Evolutionary conservation across 2,113 vertebrate species (phyloP), one percentile per base, ranked within the genome.

Genomic region (Ptilonorhynchus violaceus): DNA sequence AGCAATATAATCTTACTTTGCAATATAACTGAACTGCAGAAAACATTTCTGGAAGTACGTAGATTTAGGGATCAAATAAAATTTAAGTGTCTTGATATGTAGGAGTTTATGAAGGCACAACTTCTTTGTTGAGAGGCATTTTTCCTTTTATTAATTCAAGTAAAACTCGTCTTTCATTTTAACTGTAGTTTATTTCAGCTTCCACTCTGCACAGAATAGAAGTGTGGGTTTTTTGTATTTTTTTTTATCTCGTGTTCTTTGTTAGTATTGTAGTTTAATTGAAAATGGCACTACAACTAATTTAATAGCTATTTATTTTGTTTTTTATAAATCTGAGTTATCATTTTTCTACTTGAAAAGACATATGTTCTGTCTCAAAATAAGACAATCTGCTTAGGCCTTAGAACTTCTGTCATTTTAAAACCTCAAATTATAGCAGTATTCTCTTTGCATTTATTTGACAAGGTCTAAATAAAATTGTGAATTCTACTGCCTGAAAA

Each of bases 1-100:
- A 98, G 95, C 97, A 96, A 97, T 97, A 98, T 97, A 97, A 97
- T 98, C 97, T 97, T 97, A 97, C 97, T 98, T 98, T 98, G 93
- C 95, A 98, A 97, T 98, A 97, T 97, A 98, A 97, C 97, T 89
- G 95, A 98, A 97, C 96, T 96, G 63, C 35, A 97, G 91, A 97
- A 97, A 97, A 96, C 95, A 97, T 96, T 97, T 97, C 82, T 93
- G 92, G 78, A 98, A 97, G 96, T 97, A 97, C 70, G 10, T 79
- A 97, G 93, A 93, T 96, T 96, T 96, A 96, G 93, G 83, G 72
- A 98, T 96, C 96, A 97, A 98, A 98, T 98, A 98, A 98, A 98
- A 97, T 96, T 95, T 98, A 97, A 97, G 84, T 97, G 96, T 95
- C 74, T 30, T 91, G 96, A 97, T 97, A 97, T 88, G 93, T 93